These are phyloP conservation scores for Choloepus didactylus DNA, from an alignment of 2,797 vertebrate species.

Conservation along the genomic window DNA sequence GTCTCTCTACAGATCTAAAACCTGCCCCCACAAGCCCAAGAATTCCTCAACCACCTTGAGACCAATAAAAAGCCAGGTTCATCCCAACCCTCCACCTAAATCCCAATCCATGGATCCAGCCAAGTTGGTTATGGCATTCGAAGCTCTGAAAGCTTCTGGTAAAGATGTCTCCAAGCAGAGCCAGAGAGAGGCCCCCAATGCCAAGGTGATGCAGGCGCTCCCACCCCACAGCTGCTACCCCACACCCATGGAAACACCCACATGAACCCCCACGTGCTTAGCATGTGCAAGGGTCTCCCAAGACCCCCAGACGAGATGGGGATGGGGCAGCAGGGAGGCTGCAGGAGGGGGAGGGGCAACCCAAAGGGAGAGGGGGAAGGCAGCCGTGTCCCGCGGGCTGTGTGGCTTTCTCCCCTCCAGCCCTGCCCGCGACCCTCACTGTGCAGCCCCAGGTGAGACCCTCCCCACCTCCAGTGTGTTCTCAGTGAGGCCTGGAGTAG, in stretches of 20 bases:
- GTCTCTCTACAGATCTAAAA: neutral
- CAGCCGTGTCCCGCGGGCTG: neutral
- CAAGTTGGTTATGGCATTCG: fast-evolving
- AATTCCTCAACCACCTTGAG: neutral
- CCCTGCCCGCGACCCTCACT: neutral
- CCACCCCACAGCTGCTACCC: fast-evolving
- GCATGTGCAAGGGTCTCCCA: fast-evolving
- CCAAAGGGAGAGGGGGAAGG: neutral
- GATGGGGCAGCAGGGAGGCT: neutral
- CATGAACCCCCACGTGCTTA: neutral
- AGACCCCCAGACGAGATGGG: neutral
- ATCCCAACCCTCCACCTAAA: neutral
- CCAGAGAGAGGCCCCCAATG: neutral
- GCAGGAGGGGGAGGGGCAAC: neutral
- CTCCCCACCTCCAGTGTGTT: neutral
- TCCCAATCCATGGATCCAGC: neutral
- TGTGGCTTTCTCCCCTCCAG: neutral
- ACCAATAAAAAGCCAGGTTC: neutral
- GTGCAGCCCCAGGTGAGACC: neutral
- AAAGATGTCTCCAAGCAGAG: neutral
- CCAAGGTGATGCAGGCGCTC: neutral
- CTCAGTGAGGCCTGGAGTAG: neutral
- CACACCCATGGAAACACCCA: neutral
- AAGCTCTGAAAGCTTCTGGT: neutral
- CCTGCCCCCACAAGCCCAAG: neutral